Conservation (phyloP, 2,888 invertebrate species). For the Tachina grossa region DNA sequence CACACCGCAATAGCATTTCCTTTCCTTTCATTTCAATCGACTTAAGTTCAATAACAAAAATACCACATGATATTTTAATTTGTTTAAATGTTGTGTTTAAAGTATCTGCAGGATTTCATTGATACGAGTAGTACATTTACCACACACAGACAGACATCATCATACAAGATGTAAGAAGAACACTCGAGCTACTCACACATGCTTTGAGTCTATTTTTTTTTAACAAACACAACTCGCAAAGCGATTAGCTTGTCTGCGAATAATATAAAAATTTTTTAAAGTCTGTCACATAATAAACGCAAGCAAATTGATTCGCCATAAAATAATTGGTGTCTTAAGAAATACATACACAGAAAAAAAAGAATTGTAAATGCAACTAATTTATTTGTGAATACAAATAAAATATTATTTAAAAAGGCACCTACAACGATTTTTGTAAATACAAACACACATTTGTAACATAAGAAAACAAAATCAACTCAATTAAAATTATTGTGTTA, state of each 20-base stretch:
- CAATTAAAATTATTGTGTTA: no score
- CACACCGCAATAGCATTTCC: constrained; percentile 38
- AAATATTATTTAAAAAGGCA: no score
- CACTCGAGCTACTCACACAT: neutral
- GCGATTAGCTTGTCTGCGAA: no score
- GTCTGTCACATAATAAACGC: constrained; percentile 26
- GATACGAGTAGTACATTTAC: neutral
- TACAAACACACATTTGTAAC: no score
- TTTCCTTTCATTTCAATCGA: constrained; percentile 36
- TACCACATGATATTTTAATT: constrained; percentile 67
- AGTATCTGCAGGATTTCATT: constrained; percentile 41
- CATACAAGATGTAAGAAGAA: neutral
- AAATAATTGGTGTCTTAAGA: constrained; percentile 60
- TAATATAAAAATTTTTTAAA: neutral
- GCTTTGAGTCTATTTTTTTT: neutral
- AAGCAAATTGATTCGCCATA: constrained; percentile 67
- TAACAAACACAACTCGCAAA: no score
- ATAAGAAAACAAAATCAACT: no score
- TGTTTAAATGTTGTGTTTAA: constrained; percentile 58
- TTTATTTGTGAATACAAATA: no score
- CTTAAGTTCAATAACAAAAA: constrained; percentile 45
- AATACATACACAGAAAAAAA: no score
- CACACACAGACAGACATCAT: neutral
- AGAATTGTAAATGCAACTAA: no score
- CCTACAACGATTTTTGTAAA: no score